Evolutionary conservation across 1,140 invertebrate species (phyloP).

Genomic region (Diprion similis): DNA sequence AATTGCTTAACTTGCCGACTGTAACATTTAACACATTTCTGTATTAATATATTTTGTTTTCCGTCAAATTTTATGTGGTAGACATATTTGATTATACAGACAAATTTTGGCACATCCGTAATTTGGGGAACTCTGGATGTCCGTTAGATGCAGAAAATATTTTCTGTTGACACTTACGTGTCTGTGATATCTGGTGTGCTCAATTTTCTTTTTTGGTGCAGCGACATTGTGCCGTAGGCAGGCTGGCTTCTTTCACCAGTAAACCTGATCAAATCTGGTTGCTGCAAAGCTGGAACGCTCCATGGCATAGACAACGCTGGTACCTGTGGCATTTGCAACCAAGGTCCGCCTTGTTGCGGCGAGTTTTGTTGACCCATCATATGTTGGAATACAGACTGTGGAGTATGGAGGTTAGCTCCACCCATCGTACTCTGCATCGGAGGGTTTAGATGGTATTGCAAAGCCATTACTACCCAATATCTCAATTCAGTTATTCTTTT

Average conservation of each 20-base stretch:
- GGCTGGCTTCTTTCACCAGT: constrained; percentile 41
- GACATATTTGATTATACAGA: constrained; percentile 8
- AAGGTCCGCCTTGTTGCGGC: constrained; percentile 38
- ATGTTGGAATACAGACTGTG: constrained; percentile 56
- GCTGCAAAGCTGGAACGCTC: constrained; percentile 44
- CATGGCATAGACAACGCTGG: constrained; percentile 55
- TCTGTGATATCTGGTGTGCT: constrained; percentile 44
- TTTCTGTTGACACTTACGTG: constrained; percentile 34
- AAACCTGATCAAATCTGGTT: constrained; percentile 48
- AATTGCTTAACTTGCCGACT: constrained; percentile 72
- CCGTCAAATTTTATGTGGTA: no score
- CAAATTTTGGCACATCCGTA: no score
- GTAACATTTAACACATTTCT: background rate
- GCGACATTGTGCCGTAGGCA: constrained; percentile 20
- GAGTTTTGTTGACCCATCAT: constrained; percentile 51
- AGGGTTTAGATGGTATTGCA: constrained; percentile 31
- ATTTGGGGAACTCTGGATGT: no score
- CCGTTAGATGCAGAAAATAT: no score
- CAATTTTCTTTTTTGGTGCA: constrained; percentile 54
- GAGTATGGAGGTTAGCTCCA: constrained; percentile 50
- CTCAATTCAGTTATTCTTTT: background rate
- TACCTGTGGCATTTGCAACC: constrained; percentile 51
- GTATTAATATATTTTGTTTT: no score
- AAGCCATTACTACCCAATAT: constrained; percentile 17
- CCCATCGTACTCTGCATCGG: constrained; percentile 50